Evolutionary conservation across 2,797 vertebrate species (phyloP), one percentile per base, ranked within the genome.

Genomic region (Typhlichthys subterraneus): DNA sequence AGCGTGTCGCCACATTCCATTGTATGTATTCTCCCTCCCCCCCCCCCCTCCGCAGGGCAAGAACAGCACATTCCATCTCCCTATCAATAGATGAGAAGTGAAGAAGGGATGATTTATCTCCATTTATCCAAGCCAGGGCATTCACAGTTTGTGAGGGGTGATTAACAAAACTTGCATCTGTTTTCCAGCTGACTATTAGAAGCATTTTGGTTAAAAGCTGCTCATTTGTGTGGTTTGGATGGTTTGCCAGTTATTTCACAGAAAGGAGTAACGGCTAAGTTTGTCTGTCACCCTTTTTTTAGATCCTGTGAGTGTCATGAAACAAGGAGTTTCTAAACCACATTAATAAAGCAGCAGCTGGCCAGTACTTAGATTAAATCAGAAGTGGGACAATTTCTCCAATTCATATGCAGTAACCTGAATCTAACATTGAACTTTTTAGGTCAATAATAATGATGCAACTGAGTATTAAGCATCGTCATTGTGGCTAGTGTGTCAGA

Each of bases 1-100:
- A 87, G 80, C 77, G 75, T 88, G 87, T 90, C 79, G 77, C 84
- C 83, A 85, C 84, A 93, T 93, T 92, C 84, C 87, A 88, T 67
- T 57, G 63, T 68, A 74, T 73, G 77, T 78, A 93, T 94, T 92
- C 86, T 91, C 47, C 46, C 57, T 38, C 17, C 33, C 46, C 38
- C 65, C 45, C 64, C 11, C 87, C 12, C 17, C 60, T 17, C 66
- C 76, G 76, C 79, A 69, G 82, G 89, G 84, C 70, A 73, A 73
- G 75, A 67, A 83, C 76, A 7, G 51, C 64, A 84, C 82, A 91
- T 89, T 91, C 89, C 87, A 72, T 75, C 63, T 79, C 82, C 47
- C 50, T 68, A 85, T 89, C 86, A 86, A 85, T 85, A 73, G 82
- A 79, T 61, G 62, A 62, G 56, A 47, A 58, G 57, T 38, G 57